phyloP scores from a whole-genome alignment of 2,113 vertebrate genomes.

The Camelus bactrianus region DNA sequence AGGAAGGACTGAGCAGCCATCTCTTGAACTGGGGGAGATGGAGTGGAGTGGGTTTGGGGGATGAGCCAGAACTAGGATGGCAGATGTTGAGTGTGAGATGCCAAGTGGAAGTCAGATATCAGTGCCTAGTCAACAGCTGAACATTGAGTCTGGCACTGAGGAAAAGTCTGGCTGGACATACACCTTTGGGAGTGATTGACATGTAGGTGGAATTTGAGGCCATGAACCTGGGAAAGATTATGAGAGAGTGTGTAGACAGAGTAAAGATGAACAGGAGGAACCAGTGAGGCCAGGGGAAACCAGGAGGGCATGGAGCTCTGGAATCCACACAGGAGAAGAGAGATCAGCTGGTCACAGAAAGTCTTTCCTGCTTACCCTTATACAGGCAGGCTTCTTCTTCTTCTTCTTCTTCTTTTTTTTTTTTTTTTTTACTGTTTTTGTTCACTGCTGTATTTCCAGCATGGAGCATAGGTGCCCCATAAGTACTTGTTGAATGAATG shows the following conservation, averaged over 20 bases:
- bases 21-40: background rate
- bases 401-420: background rate
- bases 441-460: background rate
- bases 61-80: background rate
- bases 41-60: background rate
- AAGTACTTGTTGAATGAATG: slow-evolving; percentile 6
- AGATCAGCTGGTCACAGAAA: background rate
- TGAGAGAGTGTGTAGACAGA: background rate
- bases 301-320: background rate
- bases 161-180: background rate
- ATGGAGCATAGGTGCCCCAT: background rate
- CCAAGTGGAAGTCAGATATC: background rate
- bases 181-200: background rate
- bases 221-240: background rate
- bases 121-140: background rate
- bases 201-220: background rate
- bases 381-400: background rate
- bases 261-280: background rate
- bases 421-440: background rate
- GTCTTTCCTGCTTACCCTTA: background rate
- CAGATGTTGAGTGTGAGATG: background rate
- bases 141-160: background rate
- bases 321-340: background rate
- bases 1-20: background rate
- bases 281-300: background rate